Evolutionary conservation across 2,797 vertebrate species (phyloP), one percentile per base, ranked within the genome.

Genomic region (Toxotes lorentzi): DNA sequence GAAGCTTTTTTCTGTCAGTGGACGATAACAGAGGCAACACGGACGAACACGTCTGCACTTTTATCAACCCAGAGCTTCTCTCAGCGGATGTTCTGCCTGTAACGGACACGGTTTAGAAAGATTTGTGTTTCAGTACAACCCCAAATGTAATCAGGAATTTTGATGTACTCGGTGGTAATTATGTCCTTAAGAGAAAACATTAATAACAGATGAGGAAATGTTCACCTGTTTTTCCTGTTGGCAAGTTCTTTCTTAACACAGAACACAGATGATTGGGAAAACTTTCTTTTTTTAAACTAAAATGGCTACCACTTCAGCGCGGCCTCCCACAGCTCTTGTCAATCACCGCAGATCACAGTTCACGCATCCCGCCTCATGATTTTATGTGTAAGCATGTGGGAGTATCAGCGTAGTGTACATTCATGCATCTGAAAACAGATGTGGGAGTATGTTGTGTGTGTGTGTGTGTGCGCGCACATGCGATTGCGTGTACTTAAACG

Each of bases 311-410:
- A 19, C 68, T 81, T 70, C 66, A 54, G 54, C 7, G 32, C 11
- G 72, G 67, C 79, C 66, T 81, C 79, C 67, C 78, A 84, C 79
- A 58, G 73, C 21, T 82, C 34, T 78, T 78, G 81, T 70, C 86
- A 79, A 73, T 91, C 80, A 82, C 23, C 38, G 10, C 60, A 72
- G 56, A 88, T 77, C 78, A 65, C 70, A 82, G 84, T 87, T 73
- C 78, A 66, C 41, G 17, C 24, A 40, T 67, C 54, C 70, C 43
- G 65, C 84, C 75, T 89, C 86, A 78, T 85, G 82, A 74, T 67
- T 88, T 84, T 58, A 88, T 91, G 85, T 54, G 81, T 77, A 57
- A 83, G 66, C 35, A 74, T 8, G 89, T 89, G 82, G 88, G 86
- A 68, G 85, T 80, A 73, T 79, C 78, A 68, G 54, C 79, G 78